Percentiles rank a stretch among this genome's conserved stretches.
phyloP scores from a whole-genome alignment of 2,797 vertebrate genomes.

The Schizopygopsis pylzovi region DNA sequence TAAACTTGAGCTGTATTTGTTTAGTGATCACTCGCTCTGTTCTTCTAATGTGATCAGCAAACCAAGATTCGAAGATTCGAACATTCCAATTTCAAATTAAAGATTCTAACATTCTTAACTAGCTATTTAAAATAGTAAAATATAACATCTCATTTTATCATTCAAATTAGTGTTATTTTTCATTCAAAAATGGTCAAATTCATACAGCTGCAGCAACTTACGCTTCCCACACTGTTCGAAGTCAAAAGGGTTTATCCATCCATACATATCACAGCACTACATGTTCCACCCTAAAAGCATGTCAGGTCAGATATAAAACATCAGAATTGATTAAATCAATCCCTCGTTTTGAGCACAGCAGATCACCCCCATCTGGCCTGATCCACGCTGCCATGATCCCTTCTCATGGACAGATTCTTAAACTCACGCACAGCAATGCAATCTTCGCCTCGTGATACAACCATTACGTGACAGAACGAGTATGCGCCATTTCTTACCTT shows the following conservation, averaged over 20 bases:
- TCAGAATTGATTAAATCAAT: background rate
- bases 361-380: constrained; percentile 39
- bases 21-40: background rate
- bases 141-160: background rate
- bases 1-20: constrained; percentile 1
- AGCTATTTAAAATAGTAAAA: background rate
- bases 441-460: background rate
- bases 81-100: background rate
- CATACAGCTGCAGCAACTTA: constrained; percentile 1
- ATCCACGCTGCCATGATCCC: constrained; percentile 42
- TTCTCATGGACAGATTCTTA: constrained; percentile 14
- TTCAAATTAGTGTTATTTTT: background rate
- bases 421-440: constrained; percentile 1
- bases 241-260: background rate
- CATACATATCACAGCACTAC: constrained; percentile 16
- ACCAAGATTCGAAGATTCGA: background rate
- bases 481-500: constrained; percentile 48
- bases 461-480: background rate
- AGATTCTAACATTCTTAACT: background rate
- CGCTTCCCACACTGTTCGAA: background rate
- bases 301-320: background rate
- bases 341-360: background rate
- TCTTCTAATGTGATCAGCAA: background rate
- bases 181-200: background rate
- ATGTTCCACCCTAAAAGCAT: background rate